These are phyloP conservation scores for Trididemnum clinides DNA, from an alignment of 23 tunicate genomes.

Conservation along the genomic window DNA sequence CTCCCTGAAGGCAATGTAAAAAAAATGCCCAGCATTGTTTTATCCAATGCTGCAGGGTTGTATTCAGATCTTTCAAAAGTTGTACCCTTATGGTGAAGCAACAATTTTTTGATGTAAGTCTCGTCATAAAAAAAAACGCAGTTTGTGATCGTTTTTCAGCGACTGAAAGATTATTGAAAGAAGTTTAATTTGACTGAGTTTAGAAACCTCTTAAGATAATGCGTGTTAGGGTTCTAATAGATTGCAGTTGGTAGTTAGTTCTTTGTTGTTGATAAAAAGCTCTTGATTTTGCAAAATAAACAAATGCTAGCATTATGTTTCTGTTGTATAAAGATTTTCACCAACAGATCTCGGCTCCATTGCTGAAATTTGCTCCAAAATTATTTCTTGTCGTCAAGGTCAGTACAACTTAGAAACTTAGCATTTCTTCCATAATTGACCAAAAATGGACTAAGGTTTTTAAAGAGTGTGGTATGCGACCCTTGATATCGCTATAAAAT, in stretches of 20 bases:
- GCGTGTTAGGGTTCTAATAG: neutral
- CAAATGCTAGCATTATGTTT: neutral
- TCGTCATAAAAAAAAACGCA: constrained; percentile 17
- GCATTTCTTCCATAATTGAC: constrained; percentile 1
- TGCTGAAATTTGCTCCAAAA: constrained; percentile 3
- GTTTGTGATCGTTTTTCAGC: neutral
- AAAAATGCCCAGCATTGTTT: constrained; percentile 21
- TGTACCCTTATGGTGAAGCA: constrained; percentile 15
- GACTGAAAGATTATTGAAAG: neutral
- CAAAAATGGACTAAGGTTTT: neutral
- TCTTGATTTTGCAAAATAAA: constrained; percentile 26
- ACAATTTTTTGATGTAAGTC: constrained; percentile 20
- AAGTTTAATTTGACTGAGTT: neutral
- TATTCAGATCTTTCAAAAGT: neutral
- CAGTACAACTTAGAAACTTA: neutral
- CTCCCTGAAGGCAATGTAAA: neutral
- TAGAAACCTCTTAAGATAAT: constrained; percentile 17
- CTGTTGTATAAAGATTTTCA: neutral
- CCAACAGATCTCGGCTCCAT: constrained; percentile 3
- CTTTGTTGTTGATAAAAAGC: constrained; percentile 8
- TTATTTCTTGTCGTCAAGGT: neutral
- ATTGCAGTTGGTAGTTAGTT: neutral
- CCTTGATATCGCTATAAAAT: neutral
- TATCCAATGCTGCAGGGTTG: constrained; percentile 12
- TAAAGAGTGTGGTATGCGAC: neutral